Conservation (phyloP, 2,797 vertebrate species). For the Adrianichthys oophorus region DNA sequence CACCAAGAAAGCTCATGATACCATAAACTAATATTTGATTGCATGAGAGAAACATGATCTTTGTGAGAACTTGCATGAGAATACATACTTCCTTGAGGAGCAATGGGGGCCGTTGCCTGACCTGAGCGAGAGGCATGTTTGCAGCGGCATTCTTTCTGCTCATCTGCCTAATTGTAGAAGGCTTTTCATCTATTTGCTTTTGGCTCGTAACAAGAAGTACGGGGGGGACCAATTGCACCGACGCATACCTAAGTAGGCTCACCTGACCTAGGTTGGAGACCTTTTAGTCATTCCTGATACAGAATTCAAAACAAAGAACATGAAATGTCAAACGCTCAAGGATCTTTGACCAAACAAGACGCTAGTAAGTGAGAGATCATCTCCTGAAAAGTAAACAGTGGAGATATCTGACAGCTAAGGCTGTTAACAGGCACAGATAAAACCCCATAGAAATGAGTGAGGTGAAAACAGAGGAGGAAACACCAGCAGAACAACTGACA, state of each 20-base stretch:
- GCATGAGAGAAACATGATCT: conserved; percentile 47
- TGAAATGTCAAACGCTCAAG: conserved; percentile 43
- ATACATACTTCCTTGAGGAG: conserved; percentile 51
- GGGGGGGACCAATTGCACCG: conserved; percentile 45
- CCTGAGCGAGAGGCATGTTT: conserved; percentile 19
- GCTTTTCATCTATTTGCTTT: conserved; percentile 37
- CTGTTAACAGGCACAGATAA: conserved; percentile 71
- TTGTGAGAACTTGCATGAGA: conserved; percentile 42
- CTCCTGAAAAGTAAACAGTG: conserved; percentile 60
- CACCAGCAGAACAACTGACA: conserved; percentile 59
- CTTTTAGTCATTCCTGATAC: conserved; percentile 23
- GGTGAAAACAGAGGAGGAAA: conserved; percentile 57
- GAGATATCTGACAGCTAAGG: conserved; percentile 59
- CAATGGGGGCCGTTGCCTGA: conserved; percentile 42
- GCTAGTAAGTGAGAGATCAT: conserved; percentile 49
- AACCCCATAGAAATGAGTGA: conserved; percentile 44
- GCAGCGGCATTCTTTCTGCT: conserved; percentile 34
- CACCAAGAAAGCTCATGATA: neutral
- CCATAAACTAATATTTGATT: conserved; percentile 45
- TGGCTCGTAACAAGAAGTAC: conserved; percentile 33
- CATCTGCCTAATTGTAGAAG: conserved; percentile 37
- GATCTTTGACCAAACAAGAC: conserved; percentile 42
- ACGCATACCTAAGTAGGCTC: conserved; percentile 42
- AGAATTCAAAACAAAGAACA: too few relatives aligned
- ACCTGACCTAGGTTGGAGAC: conserved; percentile 42